Base-by-base conservation (phyloP, 2,888 invertebrate genomes). In the Odontomyia ornata region DNA sequence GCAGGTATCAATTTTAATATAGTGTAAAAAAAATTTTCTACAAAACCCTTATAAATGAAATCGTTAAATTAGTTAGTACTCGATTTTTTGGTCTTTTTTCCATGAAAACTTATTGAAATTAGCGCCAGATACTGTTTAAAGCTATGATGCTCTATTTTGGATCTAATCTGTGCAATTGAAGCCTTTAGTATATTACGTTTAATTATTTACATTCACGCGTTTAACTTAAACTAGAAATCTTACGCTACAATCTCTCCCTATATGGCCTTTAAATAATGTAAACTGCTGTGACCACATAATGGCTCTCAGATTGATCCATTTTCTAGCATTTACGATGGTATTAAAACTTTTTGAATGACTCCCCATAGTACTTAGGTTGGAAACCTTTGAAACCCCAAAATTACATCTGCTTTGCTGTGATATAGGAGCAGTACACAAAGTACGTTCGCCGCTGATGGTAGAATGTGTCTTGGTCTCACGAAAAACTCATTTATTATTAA, bases 401-500 rank as follows among this genome's bases (percentile, higher is more conserved):
- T 57, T 23, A 36, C 56, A 52, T 52, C 72, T n/a, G n/a, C n/a
- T 56, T 52, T 1, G 5, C n/a, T 28, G 11, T 18, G 28, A 64
- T 25, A n/a, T 64, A 64, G n/a, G n/a, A n/a, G n/a, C n/a, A n/a
- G 64, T 25, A 23, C n/a, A 69, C 69, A 46, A 47, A 69, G 47
- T 43, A 57, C 56, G 30, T 52, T 56, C 56, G 28, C 36, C 30
- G 72, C 30, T 21, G 2, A 0, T 36, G 3, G 36, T n/a, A n/a
- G n/a, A n/a, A n/a, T n/a, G 36, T 36, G 36, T 3, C 36, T n/a
- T 52, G 27, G 30, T 30, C 30, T 21, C 57, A 57, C 56, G 56
- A 30, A 72, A 72, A 56, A 43, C 72, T 72, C 72, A 72, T 72
- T 28, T 72, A 72, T 72, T 72, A 72, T 72, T 72, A 72, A 72